Base-by-base conservation (phyloP, 2,113 vertebrate genomes). In the Neofelis nebulosa region DNA sequence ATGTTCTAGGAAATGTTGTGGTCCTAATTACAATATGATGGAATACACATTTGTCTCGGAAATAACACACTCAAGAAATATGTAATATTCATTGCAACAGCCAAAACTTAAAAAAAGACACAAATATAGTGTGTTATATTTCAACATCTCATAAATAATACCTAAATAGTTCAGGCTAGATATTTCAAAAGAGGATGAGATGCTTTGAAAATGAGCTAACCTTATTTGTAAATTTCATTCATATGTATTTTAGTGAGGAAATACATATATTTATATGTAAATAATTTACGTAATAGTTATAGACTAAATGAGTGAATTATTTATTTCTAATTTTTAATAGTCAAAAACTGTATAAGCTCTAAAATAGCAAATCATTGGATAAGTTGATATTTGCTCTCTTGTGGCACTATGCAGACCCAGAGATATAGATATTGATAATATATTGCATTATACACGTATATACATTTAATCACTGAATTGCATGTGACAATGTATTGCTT, bases 21-120 rank as follows among this genome's bases (percentile, higher is more conserved):
- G 36, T 55, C 33, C 65, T 97, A 93, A 97, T 96, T 89, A 82
- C 41, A 94, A 31, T 52, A 89, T 73, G 27, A 93, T 93, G 27
- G 41, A 96, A 95, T 73, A 65, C 2, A 95, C 61, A 95, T 91
- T 96, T 94, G 4, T 89, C 55, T 95, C 12, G 36, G 81, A 96
- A 96, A 91, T 8, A 89, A 48, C 36, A 91, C 41, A 73, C 50
- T 85, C 8, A 16, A 91, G 50, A 93, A 88, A 91, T 84, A 94
- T 23, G 48, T 66, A 91, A 92, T 71, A 84, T 85, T 89, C 63
- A 93, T 52, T 69, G 14, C 78, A 95, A 65, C 5, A 93, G 71
- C 31, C 13, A 87, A 63, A 95, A 88, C 38, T 50, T 3, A 50
- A 38, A 41, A 96, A 83, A 79, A 52, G 19, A 85, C 18, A 78